Evolutionary conservation across 1,140 invertebrate species (phyloP), one percentile per base, ranked within the genome.

Genomic region (Meloidogyne floridensis): DNA sequence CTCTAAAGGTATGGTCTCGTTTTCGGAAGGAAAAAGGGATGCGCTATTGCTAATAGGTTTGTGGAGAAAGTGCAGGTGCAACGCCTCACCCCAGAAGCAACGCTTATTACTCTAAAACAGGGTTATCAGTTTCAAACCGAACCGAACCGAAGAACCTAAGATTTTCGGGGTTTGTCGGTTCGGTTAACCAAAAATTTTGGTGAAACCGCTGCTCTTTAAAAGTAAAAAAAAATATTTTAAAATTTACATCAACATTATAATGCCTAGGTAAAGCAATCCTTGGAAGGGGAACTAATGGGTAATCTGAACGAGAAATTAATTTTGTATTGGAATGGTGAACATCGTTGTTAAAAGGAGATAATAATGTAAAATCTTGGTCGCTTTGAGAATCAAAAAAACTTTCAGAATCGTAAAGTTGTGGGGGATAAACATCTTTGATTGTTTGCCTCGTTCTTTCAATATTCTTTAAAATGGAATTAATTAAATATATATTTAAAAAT

Each of bases 211-310:
- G 2, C 32, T 32, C 1, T 32, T 32, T 32, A 32, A 32, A 32
- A 32, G 1, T 32, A 32, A 2, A 32, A 32, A 32, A 32, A 32
- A 32, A 18, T 54, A n/a, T n/a, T 83, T 80, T 76, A 54, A 51
- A n/a, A 59, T 59, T 15, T 47, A 89, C 87, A 70, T 86, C 73
- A 6, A 89, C 75, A 74, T 89, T 86, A 81, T 89, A 89, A 81
- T 89, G 88, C 18, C 80, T 69, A 15, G 88, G 88, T 43, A 84
- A 42, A 69, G 75, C 84, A 32, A 72, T 79, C 71, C 32, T 83
- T 8, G 84, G 80, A 56, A 83, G 54, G 42, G 84, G 80, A 13
- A 84, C 79, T 20, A 73, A 42, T 59, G 82, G 71, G 6, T 77
- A 32, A 65, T 82, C 56, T 13, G 42, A 71, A 10, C 54, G 59